Evolutionary conservation across 2,113 vertebrate species (phyloP), one percentile per base, ranked within the genome.

Genomic region (Zosterops borbonicus): DNA sequence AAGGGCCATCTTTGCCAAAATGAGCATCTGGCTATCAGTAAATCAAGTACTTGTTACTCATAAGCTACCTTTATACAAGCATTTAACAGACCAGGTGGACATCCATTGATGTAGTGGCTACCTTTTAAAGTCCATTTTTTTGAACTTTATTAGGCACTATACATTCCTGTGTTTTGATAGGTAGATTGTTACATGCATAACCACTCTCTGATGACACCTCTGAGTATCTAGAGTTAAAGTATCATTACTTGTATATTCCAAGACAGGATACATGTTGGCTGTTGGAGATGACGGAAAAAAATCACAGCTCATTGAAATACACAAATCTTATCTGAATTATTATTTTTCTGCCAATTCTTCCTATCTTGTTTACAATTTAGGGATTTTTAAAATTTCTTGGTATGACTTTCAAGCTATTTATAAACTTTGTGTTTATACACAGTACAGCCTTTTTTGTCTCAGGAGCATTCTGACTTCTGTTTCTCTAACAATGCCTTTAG

Each of bases 391-490:
- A 79, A 68, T 74, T 73, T 86, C 31, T 94, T 75, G 8, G 42
- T 29, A 42, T 27, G 31, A 41, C 10, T 89, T 92, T 63, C 6
- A 87, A 78, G 25, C 33, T 81, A 87, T 63, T 83, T 89, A n/a
- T 70, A 70, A 25, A n/a, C 29, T 78, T 81, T 41, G 17, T 49
- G 7, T 71, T 87, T 58, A 67, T 52, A 88, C 0, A 0, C 14
- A 44, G 27, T 11, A 37, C n/a, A 76, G 62, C 28, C 75, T 84
- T 46, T 73, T 67, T 53, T 70, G 17, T 67, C 75, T 80, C 42
- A 58, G 35, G 39, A 64, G 23, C 39, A 64, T 96, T 97, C 62
- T 91, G 64, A 87, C 47, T 95, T 94, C 42, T 94, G 31, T 84
- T 95, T 93, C 50, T 67, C 14, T 86, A 96, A 80, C 55, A 94